Base-by-base conservation (phyloP, 2,797 vertebrate species). In the Onychomys leucogaster region DNA sequence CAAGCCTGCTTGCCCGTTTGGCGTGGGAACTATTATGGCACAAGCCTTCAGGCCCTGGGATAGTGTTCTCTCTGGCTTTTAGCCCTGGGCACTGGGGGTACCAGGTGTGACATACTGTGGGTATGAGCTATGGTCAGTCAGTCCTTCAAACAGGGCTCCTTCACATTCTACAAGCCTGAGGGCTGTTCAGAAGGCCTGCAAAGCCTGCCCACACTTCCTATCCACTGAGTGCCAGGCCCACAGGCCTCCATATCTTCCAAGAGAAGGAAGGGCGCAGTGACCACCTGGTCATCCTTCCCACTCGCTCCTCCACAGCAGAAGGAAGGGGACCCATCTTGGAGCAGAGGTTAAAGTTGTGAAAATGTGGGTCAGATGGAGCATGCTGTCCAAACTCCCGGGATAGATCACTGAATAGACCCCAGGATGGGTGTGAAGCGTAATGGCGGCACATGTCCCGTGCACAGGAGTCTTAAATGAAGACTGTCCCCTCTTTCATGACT, bases 21-120 rank as follows among this genome's bases (percentile, higher is more conserved):
- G 5, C 6, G n/a, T 9, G 13, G 2, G 4, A n/a, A n/a, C 3
- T 78, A 2, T 3, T 12, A n/a, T 1, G 10, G 75, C 7, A 69
- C 49, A 80, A 46, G 71, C 5, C 17, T 17, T 7, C 37, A 57
- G 6, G 63, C 65, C 61, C 71, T 76, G 67, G 34, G 59, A 23
- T 12, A 61, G 23, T 0, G 3, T 71, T 69, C 6, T 27, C 57
- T 25, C 4, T 27, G 1, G 12, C 57, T n/a, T n/a, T 43, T 0
- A 27, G 76, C 2, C 59, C 49, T 37, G 11, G n/a, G 23, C 65
- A n/a, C 71, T 43, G 23, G 71, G 21, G 52, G 13, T 7, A 9
- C 52, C 46, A 8, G 29, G 4, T 8, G 21, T 23, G 16, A 25
- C 13, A 32, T 4, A 71, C 17, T 13, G 14, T 37, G 27, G 82